Evolutionary conservation across 2,888 invertebrate genomes (phyloP).

Genomic region (Drosophila anceps): DNA sequence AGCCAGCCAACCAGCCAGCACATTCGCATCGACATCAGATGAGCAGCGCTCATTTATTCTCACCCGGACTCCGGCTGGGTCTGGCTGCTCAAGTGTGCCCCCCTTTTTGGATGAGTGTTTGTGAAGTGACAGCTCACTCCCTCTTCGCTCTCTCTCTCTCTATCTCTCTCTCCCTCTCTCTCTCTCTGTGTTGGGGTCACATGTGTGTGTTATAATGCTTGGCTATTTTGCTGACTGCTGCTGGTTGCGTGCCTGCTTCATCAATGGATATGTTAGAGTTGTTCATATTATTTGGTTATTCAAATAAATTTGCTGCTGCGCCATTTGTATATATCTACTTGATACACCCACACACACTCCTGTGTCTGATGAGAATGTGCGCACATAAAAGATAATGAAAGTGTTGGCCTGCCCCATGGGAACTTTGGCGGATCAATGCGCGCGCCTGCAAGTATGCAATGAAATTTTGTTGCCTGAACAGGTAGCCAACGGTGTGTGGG

Average conservation of each 20-base stretch:
- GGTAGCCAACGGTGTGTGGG: constrained; percentile 24
- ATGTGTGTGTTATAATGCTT: constrained; percentile 41
- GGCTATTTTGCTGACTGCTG: constrained; percentile 45
- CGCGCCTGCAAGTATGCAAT: constrained; percentile 47
- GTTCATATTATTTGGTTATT: constrained; percentile 59
- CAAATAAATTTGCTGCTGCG: constrained; percentile 52
- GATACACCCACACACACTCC: not conserved
- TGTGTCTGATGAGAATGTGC: constrained; percentile 46
- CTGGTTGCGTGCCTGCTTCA: constrained; percentile 43
- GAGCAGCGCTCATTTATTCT: constrained; percentile 52
- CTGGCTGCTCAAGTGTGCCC: constrained; percentile 31
- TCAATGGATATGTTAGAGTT: constrained; percentile 37
- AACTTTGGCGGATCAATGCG: constrained; percentile 7
- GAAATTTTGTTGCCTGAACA: constrained; percentile 40
- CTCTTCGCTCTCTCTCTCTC: too few species aligned
- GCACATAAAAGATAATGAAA: constrained; percentile 71
- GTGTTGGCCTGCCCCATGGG: constrained; percentile 45
- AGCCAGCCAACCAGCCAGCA: not conserved
- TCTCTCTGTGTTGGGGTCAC: constrained; percentile 8
- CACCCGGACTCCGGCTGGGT: constrained; percentile 18
- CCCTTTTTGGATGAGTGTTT: constrained; percentile 17
- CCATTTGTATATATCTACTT: constrained; percentile 16
- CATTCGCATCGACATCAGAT: constrained; percentile 7
- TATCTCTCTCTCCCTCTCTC: not conserved
- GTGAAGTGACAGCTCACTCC: constrained; percentile 3